Evolutionary conservation across 2,797 vertebrate species (phyloP), one percentile per base, ranked within the genome.

Genomic region (Crenichthys baileyi): DNA sequence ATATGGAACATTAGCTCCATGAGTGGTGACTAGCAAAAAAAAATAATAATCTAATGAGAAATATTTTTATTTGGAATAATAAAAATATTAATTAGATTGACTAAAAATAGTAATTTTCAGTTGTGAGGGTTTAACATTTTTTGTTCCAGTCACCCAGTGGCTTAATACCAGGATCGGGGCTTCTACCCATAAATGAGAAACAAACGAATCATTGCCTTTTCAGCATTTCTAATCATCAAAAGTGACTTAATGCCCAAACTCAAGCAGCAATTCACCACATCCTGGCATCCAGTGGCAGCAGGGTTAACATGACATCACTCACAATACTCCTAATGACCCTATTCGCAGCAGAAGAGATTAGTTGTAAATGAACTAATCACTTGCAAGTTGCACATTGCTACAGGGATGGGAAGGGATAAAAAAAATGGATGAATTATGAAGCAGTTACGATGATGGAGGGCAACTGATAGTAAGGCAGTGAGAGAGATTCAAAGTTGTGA

Each of bases 401-500:
- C 82, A 53, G 81, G 79, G 85, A 84, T 31, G 22, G 75, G 72
- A 51, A n/a, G 31, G 46, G 75, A 53, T 36, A 4, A 4, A 16
- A 26, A 11, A 63, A 79, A 70, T 82, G 72, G 85, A 72, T 89
- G 89, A 92, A 92, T 92, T 94, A 93, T 87, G 90, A 92, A 92
- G 90, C 87, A 88, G 91, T 92, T 94, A 92, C 84, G 89, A 93
- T 93, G 92, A 94, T 91, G 88, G 89, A 93, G 88, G 85, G 90
- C 85, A 67, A 86, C 83, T 93, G 90, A 92, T 89, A 86, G 88
- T 92, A 90, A 90, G 91, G 85, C 89, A 87, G 91, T 82, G 70
- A 92, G 80, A 91, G 91, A 92, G 81, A 91, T 92, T 91, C 86
- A 85, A 90, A 92, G 91, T 94, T 94, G 93, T 94, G 91, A 93